Evolutionary conservation across 2,113 vertebrate species (phyloP).

Genomic region (Sterna hirundo): DNA sequence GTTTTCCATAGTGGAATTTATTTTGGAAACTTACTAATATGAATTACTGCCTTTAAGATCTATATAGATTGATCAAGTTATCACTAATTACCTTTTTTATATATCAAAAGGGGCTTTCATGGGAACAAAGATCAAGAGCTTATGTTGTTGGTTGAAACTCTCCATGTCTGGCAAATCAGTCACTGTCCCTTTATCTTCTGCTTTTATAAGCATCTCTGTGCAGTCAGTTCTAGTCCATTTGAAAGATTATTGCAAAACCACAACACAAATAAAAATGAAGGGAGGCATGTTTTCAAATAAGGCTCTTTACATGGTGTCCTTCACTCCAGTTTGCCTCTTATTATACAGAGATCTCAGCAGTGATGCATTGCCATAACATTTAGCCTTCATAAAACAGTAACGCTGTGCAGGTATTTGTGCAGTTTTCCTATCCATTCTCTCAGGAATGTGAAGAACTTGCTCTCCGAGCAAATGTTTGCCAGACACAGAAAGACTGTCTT

Average conservation of each 20-base stretch:
- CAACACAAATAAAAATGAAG: neutral
- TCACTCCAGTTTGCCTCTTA: neutral
- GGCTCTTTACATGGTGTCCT: neutral
- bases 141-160: neutral
- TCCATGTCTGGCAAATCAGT: neutral
- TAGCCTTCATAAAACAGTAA: neutral
- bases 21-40: neutral
- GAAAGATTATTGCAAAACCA: neutral
- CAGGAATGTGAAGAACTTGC: neutral
- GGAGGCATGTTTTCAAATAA: neutral
- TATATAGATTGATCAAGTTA: neutral
- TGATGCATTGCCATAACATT: neutral
- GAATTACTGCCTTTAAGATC: neutral
- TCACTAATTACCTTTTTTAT: neutral
- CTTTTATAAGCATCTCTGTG: neutral
- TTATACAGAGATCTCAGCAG: neutral
- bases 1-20: neutral
- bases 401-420: fast-evolving
- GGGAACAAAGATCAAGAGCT: neutral
- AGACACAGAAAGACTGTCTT: neutral
- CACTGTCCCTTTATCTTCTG: neutral
- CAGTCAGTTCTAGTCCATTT: neutral
- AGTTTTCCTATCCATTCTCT: neutral
- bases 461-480: neutral
- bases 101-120: neutral